Evolutionary conservation across 2,888 invertebrate genomes (phyloP), one percentile per base, ranked within the genome.

Genomic region (Chymomyza amoena): DNA sequence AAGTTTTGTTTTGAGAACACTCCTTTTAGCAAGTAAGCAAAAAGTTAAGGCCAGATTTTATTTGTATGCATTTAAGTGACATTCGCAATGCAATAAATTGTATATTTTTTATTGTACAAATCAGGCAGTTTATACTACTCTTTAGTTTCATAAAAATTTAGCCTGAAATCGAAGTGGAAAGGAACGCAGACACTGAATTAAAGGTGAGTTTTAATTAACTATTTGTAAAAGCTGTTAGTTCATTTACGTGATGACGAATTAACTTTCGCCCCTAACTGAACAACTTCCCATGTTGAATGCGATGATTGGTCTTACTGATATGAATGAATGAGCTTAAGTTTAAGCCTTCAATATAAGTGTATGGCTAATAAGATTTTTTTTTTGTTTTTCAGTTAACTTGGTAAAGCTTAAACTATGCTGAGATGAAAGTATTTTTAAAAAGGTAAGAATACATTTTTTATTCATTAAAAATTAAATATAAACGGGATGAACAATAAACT

Each of bases 291-390:
- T 88, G 88, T 80, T 89, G 86, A 89, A 78, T 83, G 83, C 85
- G 84, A 78, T 72, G 80, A 89, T 89, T 89, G 84, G 89, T 89
- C 89, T 89, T 89, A 79, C 89, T 89, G 89, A 89, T 32, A 73
- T 25, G 3, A 4, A 59, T 13, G 13, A 45, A 4, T 3, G 13
- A 13, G 3, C 25, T 25, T 45, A 4, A 45, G 0, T 45, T 45
- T 15, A 13, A 10, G 4, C 4, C 4, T 7, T 32, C 32, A 1
- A 6, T 32, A 6, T 6, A 1, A 9, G 1, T 32, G 9, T 7
- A 1, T 9, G 32, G 6, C 9, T 32, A 32, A 1, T 32, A 32
- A 32, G 7, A 32, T 6, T 32, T 7, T 4, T 7, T 1, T 32
- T 32, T 4, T 32, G 6, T 32, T 32, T 32, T 32, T 32, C 32